Percentiles rank a stretch among this genome's conserved stretches.
Evolutionary conservation across 2,888 invertebrate genomes (phyloP).

Genomic region (Ditylenchus weischeri): DNA sequence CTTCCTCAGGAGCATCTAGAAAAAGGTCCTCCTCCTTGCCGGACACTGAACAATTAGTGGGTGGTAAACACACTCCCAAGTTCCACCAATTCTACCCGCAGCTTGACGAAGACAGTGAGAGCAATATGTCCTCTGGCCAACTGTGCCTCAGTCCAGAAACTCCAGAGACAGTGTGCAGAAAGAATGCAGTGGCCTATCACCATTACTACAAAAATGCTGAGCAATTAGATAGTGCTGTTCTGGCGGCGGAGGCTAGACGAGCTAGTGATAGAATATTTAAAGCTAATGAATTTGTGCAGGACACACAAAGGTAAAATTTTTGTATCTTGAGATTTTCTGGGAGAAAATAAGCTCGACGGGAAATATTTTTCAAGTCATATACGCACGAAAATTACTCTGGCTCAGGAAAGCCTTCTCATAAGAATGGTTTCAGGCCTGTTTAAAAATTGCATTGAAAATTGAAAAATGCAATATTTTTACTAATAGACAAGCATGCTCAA

Average conservation of each 20-base stretch:
- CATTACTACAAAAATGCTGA: constrained; percentile 18
- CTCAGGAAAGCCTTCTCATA: no score
- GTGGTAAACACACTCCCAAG: neutral
- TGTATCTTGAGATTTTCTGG: no score
- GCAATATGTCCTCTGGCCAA: neutral
- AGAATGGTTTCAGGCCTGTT: no score
- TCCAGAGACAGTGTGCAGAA: constrained; percentile 17
- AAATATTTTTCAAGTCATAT: no score
- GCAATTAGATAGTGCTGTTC: constrained; percentile 15
- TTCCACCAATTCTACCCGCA: neutral
- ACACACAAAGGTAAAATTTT: constrained; percentile 13
- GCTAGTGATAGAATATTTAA: neutral
- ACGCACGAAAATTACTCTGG: no score
- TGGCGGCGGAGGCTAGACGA: neutral
- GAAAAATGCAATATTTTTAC: no score
- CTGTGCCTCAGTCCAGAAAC: neutral
- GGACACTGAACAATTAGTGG: neutral
- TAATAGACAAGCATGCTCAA: no score
- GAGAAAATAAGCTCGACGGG: no score
- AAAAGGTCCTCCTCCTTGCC: constrained; percentile 7
- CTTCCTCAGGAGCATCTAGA: neutral
- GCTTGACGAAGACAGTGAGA: neutral
- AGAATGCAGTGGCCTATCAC: constrained; percentile 28
- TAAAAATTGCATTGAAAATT: no score
- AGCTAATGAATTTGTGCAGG: constrained; percentile 5